Conservation (phyloP, 2,888 invertebrate species). For the Caenorhabditis zanzibari region DNA sequence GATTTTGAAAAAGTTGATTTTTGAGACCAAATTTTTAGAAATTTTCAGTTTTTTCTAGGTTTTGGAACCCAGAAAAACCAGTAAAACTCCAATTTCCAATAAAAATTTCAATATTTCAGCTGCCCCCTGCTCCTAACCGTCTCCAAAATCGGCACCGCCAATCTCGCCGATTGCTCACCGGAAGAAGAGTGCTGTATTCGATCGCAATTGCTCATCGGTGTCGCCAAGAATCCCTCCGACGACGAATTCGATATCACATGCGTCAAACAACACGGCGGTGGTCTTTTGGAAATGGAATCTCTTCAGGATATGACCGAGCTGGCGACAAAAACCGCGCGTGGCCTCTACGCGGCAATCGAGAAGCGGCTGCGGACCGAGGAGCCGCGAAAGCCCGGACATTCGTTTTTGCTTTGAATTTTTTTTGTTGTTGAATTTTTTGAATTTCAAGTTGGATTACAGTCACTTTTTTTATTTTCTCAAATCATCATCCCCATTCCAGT, state of each 20-base stretch:
- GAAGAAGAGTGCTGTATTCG: slow-evolving; percentile 78
- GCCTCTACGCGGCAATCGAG: slow-evolving; percentile 46
- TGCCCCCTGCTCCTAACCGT: slow-evolving; percentile 76
- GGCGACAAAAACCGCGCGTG: slow-evolving; percentile 47
- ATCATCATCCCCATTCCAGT: no score
- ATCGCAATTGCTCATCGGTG: slow-evolving; percentile 75
- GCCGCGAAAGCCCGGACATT: slow-evolving; percentile 58
- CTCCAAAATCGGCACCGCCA: slow-evolving; percentile 76
- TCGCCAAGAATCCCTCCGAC: slow-evolving; percentile 25
- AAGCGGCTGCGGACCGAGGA: slow-evolving; percentile 58
- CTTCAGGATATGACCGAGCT: slow-evolving; percentile 74
- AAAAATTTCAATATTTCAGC: no score
- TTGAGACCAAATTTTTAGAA: no score
- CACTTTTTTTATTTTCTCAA: slow-evolving; percentile 3
- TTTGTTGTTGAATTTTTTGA: not conserved
- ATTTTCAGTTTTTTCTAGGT: no score
- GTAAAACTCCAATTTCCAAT: no score
- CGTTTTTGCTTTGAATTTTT: slow-evolving; percentile 39
- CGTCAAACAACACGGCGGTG: slow-evolving; percentile 70
- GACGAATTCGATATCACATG: slow-evolving; percentile 51
- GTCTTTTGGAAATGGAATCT: slow-evolving; percentile 77
- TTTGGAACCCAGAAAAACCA: no score
- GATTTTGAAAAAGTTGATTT: no score
- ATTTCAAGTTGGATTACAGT: no score
- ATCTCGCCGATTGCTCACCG: slow-evolving; percentile 77